Percentiles rank a stretch among this genome's conserved stretches.
Evolutionary conservation across 1,140 invertebrate genomes (phyloP).

Genomic region (Drosophila setifemur): DNA sequence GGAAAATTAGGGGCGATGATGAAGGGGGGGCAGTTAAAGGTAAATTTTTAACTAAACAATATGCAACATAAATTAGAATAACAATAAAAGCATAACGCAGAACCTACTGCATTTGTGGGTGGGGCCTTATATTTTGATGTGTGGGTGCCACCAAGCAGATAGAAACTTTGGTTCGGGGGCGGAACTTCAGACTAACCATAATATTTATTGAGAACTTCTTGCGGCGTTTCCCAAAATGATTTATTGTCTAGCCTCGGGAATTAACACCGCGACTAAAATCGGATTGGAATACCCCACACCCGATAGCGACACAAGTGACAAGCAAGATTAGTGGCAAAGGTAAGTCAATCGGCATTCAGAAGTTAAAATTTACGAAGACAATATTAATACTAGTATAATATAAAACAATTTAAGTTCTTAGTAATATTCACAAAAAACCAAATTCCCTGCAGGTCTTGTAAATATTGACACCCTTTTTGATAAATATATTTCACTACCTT

Average conservation of each 20-base stretch:
- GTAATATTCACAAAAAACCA: too few relatives aligned
- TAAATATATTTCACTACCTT: not conserved
- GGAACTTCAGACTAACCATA: constrained; percentile 27
- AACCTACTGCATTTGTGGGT: constrained; percentile 36
- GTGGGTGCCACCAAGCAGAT: constrained; percentile 12
- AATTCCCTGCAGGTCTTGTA: too few relatives aligned
- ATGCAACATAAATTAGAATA: constrained; percentile 77
- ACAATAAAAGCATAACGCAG: constrained; percentile 44
- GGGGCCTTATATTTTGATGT: not conserved
- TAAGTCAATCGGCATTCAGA: too few relatives aligned
- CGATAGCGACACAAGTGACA: not conserved
- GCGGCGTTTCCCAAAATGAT: constrained; percentile 36
- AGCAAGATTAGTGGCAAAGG: not conserved
- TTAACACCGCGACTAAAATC: not conserved
- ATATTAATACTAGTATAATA: too few relatives aligned
- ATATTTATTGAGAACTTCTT: constrained; percentile 31
- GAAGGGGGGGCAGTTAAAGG: constrained; percentile 14
- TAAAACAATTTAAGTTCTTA: too few relatives aligned
- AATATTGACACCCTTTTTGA: too few relatives aligned
- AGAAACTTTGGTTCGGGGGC: constrained; percentile 26
- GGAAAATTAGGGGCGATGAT: not conserved
- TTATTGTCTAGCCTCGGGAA: constrained; percentile 25
- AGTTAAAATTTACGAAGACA: too few relatives aligned
- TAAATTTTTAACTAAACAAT: constrained; percentile 50
- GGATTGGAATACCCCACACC: not conserved